Base-by-base conservation (phyloP, 2,888 invertebrate species). In the Tachina grossa region DNA sequence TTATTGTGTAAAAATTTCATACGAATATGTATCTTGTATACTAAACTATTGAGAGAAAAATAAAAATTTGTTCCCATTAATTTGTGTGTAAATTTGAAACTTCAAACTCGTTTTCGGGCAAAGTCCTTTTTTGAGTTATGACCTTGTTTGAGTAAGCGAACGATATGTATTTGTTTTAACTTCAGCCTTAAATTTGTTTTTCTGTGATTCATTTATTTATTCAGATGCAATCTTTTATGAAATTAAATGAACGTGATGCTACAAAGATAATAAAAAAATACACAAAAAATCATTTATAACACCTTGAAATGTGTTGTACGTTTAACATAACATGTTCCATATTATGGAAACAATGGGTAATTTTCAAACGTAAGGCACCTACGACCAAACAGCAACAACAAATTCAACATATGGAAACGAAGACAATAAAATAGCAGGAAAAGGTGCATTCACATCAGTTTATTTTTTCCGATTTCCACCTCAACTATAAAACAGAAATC, bases 261-360 rank as follows among this genome's bases (percentile, higher is more conserved):
- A 82, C 82, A 82, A 76, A 47, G 51, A 51, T 68, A 68, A 47
- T 16, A 13, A 69, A 53, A 22, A 71, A 79, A 49, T 57, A 59
- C 57, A 14, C 51, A 39, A 31, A 45, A 55, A 77, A 22, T 47
- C 14, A 57, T 65, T 66, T 65, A 53, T 59, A 72, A 69, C 75
- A 80, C 80, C 80, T 81, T 84, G n/a, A 72, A 57, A 49, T 69
- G 14, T 57, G 41, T 41, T 59, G 65, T 51, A 76, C 84, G 63
- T 71, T 63, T 59, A 71, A 76, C 71, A 80, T 77, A n/a, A n/a
- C n/a, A n/a, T n/a, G n/a, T n/a, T n/a, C n/a, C n/a, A n/a, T n/a
- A n/a, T n/a, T n/a, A n/a, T n/a, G n/a, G n/a, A n/a, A n/a, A n/a
- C n/a, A n/a, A n/a, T n/a, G n/a, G n/a, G n/a, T n/a, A n/a, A n/a